phyloP scores from a whole-genome alignment of 2,888 invertebrate species.

The Rhabditoides inermis region DNA sequence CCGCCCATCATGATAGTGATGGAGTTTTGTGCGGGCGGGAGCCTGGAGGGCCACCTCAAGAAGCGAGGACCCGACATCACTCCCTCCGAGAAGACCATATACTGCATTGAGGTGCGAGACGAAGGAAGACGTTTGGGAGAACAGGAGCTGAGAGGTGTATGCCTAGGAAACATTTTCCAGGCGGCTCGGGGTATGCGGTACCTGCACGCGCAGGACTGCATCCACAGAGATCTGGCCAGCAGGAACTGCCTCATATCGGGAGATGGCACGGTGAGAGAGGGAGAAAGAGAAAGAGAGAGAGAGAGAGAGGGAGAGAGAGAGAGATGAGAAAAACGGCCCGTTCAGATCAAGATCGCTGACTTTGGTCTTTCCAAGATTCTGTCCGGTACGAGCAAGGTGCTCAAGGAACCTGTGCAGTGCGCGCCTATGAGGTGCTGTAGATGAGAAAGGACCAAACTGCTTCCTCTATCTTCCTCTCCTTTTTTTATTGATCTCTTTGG shows the following conservation, averaged over 20 bases:
- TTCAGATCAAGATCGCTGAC: conserved; percentile 5
- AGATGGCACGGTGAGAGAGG: neutral
- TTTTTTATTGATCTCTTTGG: neutral
- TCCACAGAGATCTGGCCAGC: conserved; percentile 76
- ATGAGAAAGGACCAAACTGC: too few relatives aligned
- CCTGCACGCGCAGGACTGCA: conserved; percentile 71
- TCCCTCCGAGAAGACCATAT: too few relatives aligned
- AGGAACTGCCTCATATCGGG: conserved; percentile 65
- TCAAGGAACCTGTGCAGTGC: too few relatives aligned
- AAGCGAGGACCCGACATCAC: conserved; percentile 12
- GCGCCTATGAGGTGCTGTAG: too few relatives aligned
- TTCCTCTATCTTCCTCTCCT: too few relatives aligned
- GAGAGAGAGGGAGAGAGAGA: neutral
- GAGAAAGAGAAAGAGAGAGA: neutral
- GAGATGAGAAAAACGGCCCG: neutral
- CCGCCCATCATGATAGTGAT: conserved; percentile 98
- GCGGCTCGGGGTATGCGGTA: conserved; percentile 74
- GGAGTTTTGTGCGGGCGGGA: conserved; percentile 69
- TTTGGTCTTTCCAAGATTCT: neutral
- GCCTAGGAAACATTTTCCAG: conserved; percentile 10
- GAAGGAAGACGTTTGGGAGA: neutral
- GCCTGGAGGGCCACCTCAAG: conserved; percentile 23
- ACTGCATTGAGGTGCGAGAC: neutral
- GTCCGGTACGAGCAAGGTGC: too few relatives aligned
- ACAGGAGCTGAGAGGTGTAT: neutral